These are phyloP conservation scores for Eubasilissa regina DNA, from an alignment of 1,140 invertebrate genomes.

Conservation along the genomic window DNA sequence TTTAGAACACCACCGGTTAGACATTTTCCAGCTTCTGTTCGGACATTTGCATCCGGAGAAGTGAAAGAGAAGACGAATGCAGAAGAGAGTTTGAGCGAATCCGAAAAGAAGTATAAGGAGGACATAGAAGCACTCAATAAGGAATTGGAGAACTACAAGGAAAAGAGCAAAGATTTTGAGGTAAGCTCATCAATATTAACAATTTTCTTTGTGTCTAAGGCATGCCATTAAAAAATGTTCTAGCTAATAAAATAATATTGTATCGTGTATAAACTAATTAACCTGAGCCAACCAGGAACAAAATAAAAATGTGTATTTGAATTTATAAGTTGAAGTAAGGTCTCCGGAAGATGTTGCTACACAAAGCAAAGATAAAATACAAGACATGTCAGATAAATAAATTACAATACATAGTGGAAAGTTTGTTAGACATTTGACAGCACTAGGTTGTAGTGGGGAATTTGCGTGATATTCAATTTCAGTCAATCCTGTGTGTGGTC, in stretches of 20 bases:
- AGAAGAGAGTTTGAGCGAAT: constrained; percentile 25
- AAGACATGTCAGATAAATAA: too few relatives aligned
- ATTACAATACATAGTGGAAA: too few relatives aligned
- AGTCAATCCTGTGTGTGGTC: too few relatives aligned
- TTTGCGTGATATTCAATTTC: too few relatives aligned
- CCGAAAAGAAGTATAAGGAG: constrained; percentile 44
- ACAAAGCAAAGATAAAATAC: too few relatives aligned
- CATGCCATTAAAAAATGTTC: too few relatives aligned
- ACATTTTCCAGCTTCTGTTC: background rate
- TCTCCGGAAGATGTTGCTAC: background rate
- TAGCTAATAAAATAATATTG: too few relatives aligned
- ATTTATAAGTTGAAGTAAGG: background rate
- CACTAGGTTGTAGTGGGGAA: too few relatives aligned
- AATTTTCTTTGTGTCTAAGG: too few relatives aligned
- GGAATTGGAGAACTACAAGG: constrained; percentile 48
- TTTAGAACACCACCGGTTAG: background rate
- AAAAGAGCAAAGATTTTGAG: constrained; percentile 49
- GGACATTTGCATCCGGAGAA: constrained; percentile 23
- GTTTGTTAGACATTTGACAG: too few relatives aligned
- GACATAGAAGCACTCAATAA: constrained; percentile 51
- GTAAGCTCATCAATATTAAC: background rate
- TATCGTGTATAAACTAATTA: too few relatives aligned
- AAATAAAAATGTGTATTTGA: background rate
- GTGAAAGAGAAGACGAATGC: background rate
- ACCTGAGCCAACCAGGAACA: too few relatives aligned